Evolutionary conservation across 2,113 vertebrate genomes (phyloP).

Genomic region (Plotosus lineatus): DNA sequence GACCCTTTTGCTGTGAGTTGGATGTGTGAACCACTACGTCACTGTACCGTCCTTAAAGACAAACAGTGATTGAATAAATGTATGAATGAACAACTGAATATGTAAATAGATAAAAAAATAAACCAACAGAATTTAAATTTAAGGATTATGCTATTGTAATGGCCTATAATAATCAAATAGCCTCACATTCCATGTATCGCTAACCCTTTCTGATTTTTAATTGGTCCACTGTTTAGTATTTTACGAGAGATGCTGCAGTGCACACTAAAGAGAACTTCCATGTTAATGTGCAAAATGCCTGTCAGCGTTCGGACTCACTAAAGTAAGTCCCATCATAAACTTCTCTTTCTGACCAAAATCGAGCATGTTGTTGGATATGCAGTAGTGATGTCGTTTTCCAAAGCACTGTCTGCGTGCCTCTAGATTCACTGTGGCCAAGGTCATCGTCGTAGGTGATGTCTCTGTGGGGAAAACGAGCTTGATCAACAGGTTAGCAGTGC

Average conservation of each 20-base stretch:
- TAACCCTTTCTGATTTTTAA: background rate
- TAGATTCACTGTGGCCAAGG: constrained; percentile 94
- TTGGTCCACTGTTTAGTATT: constrained; percentile 69
- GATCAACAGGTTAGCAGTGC: constrained; percentile 85
- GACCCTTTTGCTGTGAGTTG: too few relatives aligned
- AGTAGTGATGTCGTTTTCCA: background rate
- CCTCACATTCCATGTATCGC: too few relatives aligned
- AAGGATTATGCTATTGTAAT: too few relatives aligned
- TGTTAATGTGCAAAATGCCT: constrained; percentile 77
- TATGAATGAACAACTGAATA: too few relatives aligned
- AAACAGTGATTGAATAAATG: too few relatives aligned
- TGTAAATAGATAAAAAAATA: too few relatives aligned
- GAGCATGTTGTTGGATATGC: background rate
- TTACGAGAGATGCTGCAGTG: constrained; percentile 82
- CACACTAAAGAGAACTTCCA: constrained; percentile 82
- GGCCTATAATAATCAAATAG: too few relatives aligned
- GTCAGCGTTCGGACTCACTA: constrained; percentile 79
- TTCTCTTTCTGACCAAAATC: background rate
- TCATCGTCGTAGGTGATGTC: constrained; percentile 93
- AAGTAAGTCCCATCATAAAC: constrained; percentile 71
- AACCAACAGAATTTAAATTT: too few relatives aligned
- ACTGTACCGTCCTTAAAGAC: too few relatives aligned
- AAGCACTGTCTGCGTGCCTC: constrained; percentile 35
- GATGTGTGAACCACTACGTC: too few relatives aligned
- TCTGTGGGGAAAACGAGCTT: constrained; percentile 92